Conservation (phyloP, 2,113 vertebrate genomes). For the Talpa occidentalis region DNA sequence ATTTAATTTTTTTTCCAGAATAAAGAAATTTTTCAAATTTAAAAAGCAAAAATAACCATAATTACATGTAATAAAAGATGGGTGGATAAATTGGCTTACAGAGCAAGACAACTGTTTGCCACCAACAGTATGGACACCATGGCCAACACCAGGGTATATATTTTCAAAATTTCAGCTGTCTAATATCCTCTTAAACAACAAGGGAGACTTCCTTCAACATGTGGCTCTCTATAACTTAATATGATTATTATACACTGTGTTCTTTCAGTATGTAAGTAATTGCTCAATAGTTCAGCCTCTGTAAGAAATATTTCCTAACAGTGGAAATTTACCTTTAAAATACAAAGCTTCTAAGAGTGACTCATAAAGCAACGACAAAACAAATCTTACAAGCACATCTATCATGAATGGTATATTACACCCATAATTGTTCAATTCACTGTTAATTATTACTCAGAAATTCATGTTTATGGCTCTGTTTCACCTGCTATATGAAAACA, state of each 20-base stretch:
- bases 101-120: conserved; percentile 48
- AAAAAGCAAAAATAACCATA: conserved; percentile 10
- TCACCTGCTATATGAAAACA: conserved; percentile 75
- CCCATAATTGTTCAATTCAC: conserved; percentile 74
- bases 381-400: conserved; percentile 74
- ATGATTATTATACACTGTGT: conserved; percentile 5
- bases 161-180: conserved; percentile 33
- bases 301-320: conserved; percentile 70
- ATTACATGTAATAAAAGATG: not conserved
- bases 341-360: conserved; percentile 69
- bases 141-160: not conserved
- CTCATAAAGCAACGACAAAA: conserved; percentile 77
- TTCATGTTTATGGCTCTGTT: conserved; percentile 74
- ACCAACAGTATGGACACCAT: conserved; percentile 58
- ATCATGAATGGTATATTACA: conserved; percentile 71
- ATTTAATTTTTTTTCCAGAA: conserved; percentile 44
- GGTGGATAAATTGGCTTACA: not conserved
- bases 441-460: conserved; percentile 81
- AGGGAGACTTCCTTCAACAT: conserved; percentile 26
- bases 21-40: conserved; percentile 39
- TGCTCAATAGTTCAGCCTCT: conserved; percentile 53
- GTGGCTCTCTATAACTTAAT: conserved; percentile 58
- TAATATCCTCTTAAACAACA: not conserved
- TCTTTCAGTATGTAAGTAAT: conserved; percentile 51
- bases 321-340: conserved; percentile 78